phyloP scores from a whole-genome alignment of 1,140 invertebrate species.

The Drosophila nannoptera region DNA sequence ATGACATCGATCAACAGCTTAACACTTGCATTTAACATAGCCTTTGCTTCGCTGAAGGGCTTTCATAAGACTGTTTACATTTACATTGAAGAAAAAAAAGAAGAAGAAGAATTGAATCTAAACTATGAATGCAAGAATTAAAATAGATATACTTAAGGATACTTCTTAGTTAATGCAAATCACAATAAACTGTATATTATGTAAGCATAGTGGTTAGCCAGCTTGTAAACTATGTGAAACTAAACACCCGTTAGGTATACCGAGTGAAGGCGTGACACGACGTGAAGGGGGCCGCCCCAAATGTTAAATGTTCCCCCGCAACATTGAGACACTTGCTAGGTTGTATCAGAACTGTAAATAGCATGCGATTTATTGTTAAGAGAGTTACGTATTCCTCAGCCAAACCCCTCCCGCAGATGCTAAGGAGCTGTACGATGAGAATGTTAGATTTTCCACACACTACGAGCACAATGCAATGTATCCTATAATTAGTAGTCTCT shows the following conservation, averaged over 20 bases:
- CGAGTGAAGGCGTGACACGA: slow-evolving; percentile 59
- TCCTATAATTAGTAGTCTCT: slow-evolving; percentile 74
- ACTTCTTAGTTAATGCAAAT: slow-evolving; percentile 55
- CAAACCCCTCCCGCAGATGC: slow-evolving; percentile 5
- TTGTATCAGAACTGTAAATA: slow-evolving; percentile 70
- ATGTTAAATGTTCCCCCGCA: slow-evolving; percentile 41
- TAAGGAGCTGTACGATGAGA: slow-evolving; percentile 51
- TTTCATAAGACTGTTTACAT: slow-evolving; percentile 70
- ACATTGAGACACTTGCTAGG: slow-evolving; percentile 60
- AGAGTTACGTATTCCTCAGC: neutral
- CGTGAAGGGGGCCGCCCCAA: slow-evolving; percentile 35
- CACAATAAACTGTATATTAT: slow-evolving; percentile 58
- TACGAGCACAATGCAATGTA: slow-evolving; percentile 76
- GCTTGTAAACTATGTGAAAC: slow-evolving; percentile 60
- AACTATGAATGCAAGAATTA: slow-evolving; percentile 34
- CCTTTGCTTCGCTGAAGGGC: slow-evolving; percentile 52
- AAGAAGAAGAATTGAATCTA: slow-evolving; percentile 7
- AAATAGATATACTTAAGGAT: neutral
- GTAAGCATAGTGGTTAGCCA: slow-evolving; percentile 38
- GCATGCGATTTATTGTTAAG: slow-evolving; percentile 26
- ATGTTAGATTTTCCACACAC: slow-evolving; percentile 70
- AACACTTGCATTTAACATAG: slow-evolving; percentile 56
- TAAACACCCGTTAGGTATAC: slow-evolving; percentile 75
- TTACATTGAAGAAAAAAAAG: slow-evolving; percentile 20
- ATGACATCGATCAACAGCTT: neutral